Conservation (phyloP, 2,888 invertebrate genomes). For the Phragmatobia fuliginosa region DNA sequence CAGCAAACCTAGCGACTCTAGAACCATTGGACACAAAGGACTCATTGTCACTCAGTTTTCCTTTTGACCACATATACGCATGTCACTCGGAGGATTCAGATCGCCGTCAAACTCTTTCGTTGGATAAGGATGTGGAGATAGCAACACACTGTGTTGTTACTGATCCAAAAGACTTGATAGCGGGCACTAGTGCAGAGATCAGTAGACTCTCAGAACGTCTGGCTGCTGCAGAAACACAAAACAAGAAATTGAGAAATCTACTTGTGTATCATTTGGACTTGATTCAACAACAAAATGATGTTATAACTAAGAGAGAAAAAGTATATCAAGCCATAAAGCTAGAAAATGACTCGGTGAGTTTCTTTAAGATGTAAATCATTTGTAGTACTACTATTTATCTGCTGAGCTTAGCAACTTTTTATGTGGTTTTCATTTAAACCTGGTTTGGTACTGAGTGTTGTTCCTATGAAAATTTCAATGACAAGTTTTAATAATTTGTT, state of each 20-base stretch:
- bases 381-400: not conserved
- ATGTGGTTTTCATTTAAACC: not conserved
- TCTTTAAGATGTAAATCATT: not conserved
- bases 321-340: constrained; percentile 89
- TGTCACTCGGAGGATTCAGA: constrained; percentile 83
- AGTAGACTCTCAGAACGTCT: constrained; percentile 67
- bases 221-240: constrained; percentile 82
- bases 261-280: constrained; percentile 94
- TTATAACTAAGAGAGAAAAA: constrained; percentile 93
- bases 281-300: constrained; percentile 96
- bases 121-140: constrained; percentile 78
- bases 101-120: constrained; percentile 64
- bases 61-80: constrained; percentile 92
- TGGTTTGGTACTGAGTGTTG: not conserved
- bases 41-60: constrained; percentile 85
- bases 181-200: constrained; percentile 55
- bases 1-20: constrained; percentile 73
- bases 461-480: not conserved
- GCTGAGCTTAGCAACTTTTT: not conserved
- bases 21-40: constrained; percentile 82
- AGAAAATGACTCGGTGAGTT: constrained; percentile 92
- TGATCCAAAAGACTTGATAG: constrained; percentile 62
- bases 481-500: too few species aligned
- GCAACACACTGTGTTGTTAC: constrained; percentile 67
- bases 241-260: constrained; percentile 91